These are phyloP conservation scores for Manacus vitellinus DNA, from an alignment of 2,113 vertebrate species.

Conservation along the genomic window DNA sequence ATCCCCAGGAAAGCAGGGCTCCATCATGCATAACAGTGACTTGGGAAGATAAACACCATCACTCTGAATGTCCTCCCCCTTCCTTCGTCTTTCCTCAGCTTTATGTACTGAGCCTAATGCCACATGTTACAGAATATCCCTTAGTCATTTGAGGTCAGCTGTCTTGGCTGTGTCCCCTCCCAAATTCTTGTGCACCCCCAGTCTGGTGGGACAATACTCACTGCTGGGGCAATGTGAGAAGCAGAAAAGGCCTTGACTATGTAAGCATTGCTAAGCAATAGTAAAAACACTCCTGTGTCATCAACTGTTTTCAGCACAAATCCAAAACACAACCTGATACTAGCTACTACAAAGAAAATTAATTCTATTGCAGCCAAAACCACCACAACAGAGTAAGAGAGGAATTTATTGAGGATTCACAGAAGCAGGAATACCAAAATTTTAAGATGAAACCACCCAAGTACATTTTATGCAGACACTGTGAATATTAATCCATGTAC, in stretches of 20 bases:
- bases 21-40: fast-evolving
- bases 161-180: background rate
- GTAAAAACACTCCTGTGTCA: background rate
- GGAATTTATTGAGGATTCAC: background rate
- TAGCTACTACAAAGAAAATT: background rate
- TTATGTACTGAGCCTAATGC: background rate
- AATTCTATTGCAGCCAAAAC: background rate
- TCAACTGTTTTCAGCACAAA: background rate
- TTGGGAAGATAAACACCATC: background rate
- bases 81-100: background rate
- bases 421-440: background rate
- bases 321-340: background rate
- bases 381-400: background rate
- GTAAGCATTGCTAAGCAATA: background rate
- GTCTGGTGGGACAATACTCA: background rate
- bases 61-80: background rate
- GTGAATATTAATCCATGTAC: background rate
- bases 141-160: background rate
- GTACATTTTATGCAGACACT: background rate
- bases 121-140: background rate
- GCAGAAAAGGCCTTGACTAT: background rate
- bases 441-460: background rate
- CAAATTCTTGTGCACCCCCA: background rate
- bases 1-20: background rate
- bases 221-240: background rate